Evolutionary conservation across 2,888 invertebrate species (phyloP).

Genomic region (Tipula confusa): DNA sequence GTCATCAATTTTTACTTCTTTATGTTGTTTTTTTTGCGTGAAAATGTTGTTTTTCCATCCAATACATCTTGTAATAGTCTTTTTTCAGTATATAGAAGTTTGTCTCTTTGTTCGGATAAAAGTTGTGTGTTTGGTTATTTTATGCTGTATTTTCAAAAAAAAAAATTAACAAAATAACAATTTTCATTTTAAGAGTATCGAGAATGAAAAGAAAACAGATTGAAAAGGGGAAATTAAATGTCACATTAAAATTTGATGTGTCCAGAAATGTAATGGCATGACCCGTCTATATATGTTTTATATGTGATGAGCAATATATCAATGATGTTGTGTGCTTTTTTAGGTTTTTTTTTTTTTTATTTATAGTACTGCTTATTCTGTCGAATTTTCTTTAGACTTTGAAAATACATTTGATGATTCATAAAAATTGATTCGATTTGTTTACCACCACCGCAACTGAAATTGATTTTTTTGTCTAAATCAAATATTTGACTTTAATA

Average conservation of each 20-base stretch:
- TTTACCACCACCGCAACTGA: neutral
- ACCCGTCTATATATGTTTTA: neutral
- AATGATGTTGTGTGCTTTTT: neutral
- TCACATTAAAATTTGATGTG: constrained; percentile 20
- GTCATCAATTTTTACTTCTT: neutral
- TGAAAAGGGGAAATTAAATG: constrained; percentile 25
- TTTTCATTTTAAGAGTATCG: neutral
- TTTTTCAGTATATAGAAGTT: neutral
- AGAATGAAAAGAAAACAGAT: neutral
- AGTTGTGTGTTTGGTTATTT: neutral
- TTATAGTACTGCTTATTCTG: neutral
- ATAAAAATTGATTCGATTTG: neutral
- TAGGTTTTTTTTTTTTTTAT: no score
- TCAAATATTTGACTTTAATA: constrained; percentile 25
- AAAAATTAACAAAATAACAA: neutral
- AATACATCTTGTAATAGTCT: neutral
- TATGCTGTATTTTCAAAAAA: neutral
- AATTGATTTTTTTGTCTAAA: neutral
- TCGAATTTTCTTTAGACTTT: neutral
- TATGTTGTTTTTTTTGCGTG: neutral
- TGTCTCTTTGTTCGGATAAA: neutral
- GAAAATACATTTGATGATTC: neutral
- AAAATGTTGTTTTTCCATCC: neutral
- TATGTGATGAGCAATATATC: constrained; percentile 16
- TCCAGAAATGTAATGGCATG: neutral